Percentiles rank a stretch among this genome's conserved stretches.
These are phyloP conservation scores for Ectemnius continuus DNA, from an alignment of 2,888 invertebrate genomes.

Conservation along the genomic window DNA sequence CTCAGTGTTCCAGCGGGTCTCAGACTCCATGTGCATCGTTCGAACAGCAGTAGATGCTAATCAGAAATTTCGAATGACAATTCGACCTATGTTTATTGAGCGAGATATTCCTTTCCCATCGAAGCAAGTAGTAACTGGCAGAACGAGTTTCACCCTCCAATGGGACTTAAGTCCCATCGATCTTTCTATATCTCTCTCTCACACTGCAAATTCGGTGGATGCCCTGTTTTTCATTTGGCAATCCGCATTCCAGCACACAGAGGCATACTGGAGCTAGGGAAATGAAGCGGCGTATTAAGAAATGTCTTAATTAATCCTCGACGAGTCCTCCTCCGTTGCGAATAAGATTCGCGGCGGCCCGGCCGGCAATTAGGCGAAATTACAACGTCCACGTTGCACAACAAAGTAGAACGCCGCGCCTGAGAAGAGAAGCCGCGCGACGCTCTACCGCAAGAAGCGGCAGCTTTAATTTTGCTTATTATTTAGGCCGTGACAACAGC, in stretches of 20 bases:
- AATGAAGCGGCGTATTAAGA: conserved; percentile 56
- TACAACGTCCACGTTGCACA: conserved; percentile 60
- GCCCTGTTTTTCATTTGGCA: no score
- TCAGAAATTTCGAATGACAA: conserved; percentile 59
- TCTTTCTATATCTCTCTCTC: background rate
- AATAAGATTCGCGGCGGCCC: conserved; percentile 51
- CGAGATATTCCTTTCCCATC: conserved; percentile 49
- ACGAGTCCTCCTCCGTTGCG: conserved; percentile 54
- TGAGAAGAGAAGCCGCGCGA: conserved; percentile 43
- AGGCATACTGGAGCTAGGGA: conserved; percentile 23
- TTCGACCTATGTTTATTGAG: conserved; percentile 63
- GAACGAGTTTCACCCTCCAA: conserved; percentile 45
- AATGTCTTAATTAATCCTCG: conserved; percentile 63
- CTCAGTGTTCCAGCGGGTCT: conserved; percentile 26
- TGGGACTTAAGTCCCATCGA: conserved; percentile 30
- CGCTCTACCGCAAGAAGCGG: conserved; percentile 38
- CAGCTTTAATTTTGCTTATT: conserved; percentile 57
- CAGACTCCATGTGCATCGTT: conserved; percentile 14
- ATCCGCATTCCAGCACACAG: conserved; percentile 6
- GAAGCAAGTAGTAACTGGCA: conserved; percentile 41
- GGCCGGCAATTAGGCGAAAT: conserved; percentile 58
- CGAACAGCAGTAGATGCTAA: conserved; percentile 52
- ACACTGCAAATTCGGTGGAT: no score
- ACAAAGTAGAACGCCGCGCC: conserved; percentile 55
- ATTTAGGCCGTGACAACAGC: conserved; percentile 43